Base-by-base conservation (phyloP, 2,797 vertebrate genomes). In the Diplodus sargus region DNA sequence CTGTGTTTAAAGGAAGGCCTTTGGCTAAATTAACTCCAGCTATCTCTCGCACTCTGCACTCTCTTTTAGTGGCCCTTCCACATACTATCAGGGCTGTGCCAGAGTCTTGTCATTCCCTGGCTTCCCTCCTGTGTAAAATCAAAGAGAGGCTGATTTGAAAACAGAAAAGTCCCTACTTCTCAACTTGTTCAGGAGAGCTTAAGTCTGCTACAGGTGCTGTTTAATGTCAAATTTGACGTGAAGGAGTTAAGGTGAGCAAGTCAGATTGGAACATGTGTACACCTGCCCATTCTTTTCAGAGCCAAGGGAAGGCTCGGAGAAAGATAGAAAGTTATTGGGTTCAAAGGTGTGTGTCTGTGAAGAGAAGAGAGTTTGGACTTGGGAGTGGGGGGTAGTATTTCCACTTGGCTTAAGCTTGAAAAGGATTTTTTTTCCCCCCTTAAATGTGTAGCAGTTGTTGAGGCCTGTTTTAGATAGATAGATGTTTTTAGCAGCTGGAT, bases 251-350 rank as follows among this genome's bases (percentile, higher is more conserved):
- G 68, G 75, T 77, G 61, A 82, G 81, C 58, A 53, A 71, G 69
- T 89, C 70, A 28, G 78, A 80, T 78, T 70, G 69, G 77, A 77
- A 90, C 93, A 79, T 93, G 94, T 92, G 84, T 81, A 61, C 89
- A 90, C 94, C 90, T 94, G 93, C 89, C 91, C 83, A 25, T 89
- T 82, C 88, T 88, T 84, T 39, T 91, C 85, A 77, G 86, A 91
- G 89, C 78, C 59, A 54, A 74, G 83, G 73, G 87, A 90, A 91
- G 81, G 85, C 66, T 72, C 72, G 12, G 71, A 63, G 70, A 76
- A 78, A 82, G 63, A 53, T 59, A 66, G 54, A 70, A 83, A 77
- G 58, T 75, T 83, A 80, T 84, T 89, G 68, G 86, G 87, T 91
- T 93, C 52, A 82, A 22, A 85, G 79, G 81, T 85, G 74, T 78